Base-by-base conservation (phyloP, 2,888 invertebrate species). In the Hydropsyche betteni region DNA sequence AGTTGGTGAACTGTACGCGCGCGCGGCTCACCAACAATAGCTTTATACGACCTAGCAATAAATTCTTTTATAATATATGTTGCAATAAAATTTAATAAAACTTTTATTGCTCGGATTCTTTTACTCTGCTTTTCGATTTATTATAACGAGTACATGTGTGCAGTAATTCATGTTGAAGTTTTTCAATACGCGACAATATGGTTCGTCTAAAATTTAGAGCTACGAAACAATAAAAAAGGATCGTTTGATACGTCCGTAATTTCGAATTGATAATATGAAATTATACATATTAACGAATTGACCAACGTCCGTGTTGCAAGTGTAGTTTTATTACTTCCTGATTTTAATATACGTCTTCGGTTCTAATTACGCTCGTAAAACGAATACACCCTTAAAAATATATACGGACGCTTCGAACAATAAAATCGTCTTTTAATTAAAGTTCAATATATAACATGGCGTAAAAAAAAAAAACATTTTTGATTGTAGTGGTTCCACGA, bases 41-140 rank as follows among this genome's bases (percentile, higher is more conserved):
- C 51, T 70, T 70, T 70, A 70, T 70, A 70, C 53, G n/a, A 34
- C 24, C 69, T 53, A 38, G 64, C 69, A 74, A 74, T 74, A 74
- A 74, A 74, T 74, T 74, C 74, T 52, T 14, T 24, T 12, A 64
- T 36, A 55, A 74, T 58, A 69, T 74, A 69, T 69, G 74, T 69
- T 44, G 74, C 58, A 44, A 69, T 74, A 74, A 74, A 69, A 58
- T 64, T 74, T 69, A 52, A 69, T 74, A 58, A 74, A 74, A 69
- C 44, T 55, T 74, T 74, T 74, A 69, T 64, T 38, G 69, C 74
- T 33, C 12, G 24, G 69, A 68, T 69, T 69, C 38, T 50, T 44
- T 58, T 69, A 64, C 64, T 64, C 36, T 34, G 64, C 64, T 64
- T 64, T 64, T 64, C 64, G 64, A 64, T 64, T 64, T 64, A 36